These are phyloP conservation scores for Eutolmus rufibarbis DNA, from an alignment of 2,888 invertebrate genomes.

Conservation along the genomic window DNA sequence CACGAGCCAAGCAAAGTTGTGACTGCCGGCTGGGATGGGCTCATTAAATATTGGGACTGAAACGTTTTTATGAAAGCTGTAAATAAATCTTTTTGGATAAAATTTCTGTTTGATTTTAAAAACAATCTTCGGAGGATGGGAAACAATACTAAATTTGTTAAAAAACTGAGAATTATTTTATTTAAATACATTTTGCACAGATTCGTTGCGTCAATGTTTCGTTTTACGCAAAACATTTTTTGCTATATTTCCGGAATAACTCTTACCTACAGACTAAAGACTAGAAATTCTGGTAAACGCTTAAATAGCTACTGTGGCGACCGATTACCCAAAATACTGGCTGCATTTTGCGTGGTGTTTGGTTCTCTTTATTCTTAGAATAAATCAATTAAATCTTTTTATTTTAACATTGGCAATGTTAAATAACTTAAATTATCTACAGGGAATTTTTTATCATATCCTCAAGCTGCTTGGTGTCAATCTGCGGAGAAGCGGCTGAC, in stretches of 20 bases:
- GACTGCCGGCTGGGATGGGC: slow-evolving; percentile 99
- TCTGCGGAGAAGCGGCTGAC: slow-evolving; percentile 54
- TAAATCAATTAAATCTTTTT: slow-evolving; percentile 1
- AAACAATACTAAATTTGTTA: background rate
- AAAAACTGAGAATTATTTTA: background rate
- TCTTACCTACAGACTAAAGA: background rate
- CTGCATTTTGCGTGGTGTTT: background rate
- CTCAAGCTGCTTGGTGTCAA: slow-evolving; percentile 61
- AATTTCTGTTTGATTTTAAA: background rate
- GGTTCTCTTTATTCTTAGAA: slow-evolving; percentile 12
- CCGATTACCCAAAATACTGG: background rate
- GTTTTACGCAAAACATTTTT: background rate
- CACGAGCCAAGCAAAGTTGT: slow-evolving; percentile 97
- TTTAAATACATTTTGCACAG: background rate
- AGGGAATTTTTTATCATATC: slow-evolving; percentile 61
- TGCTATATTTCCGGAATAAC: background rate
- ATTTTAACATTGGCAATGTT: background rate
- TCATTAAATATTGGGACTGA: slow-evolving; percentile 98
- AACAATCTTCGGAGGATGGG: background rate
- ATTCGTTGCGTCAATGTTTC: background rate
- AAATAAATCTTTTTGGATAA: background rate
- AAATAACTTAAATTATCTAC: slow-evolving; percentile 48
- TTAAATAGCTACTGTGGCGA: background rate
- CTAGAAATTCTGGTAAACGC: background rate
- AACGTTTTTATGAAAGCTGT: background rate